Conservation (phyloP, 2,797 vertebrate species). For the Pseudochaenichthys georgianus region DNA sequence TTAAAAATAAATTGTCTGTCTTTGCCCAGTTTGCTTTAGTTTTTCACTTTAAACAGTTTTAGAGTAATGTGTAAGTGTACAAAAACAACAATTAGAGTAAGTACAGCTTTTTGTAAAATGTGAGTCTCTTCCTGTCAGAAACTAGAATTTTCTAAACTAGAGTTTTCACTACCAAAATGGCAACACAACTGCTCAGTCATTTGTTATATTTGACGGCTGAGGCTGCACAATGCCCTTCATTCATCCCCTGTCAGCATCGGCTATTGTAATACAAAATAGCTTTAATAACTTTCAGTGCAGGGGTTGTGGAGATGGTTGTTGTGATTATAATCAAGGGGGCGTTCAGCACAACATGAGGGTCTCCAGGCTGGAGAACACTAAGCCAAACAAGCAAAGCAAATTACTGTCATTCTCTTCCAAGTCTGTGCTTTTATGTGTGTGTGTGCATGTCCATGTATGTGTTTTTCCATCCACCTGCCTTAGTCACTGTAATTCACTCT, state of each 20-base stretch:
- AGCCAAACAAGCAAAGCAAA: slow-evolving; percentile 57
- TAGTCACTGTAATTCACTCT: slow-evolving; percentile 40
- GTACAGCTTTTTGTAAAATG: background rate
- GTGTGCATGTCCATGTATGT: background rate
- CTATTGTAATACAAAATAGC: slow-evolving; percentile 59
- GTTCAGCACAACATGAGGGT: slow-evolving; percentile 48
- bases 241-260: slow-evolving; percentile 41
- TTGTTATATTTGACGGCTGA: slow-evolving; percentile 21
- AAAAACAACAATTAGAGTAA: background rate
- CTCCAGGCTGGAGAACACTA: slow-evolving; percentile 50
- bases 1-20: background rate
- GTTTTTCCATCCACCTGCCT: background rate
- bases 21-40: background rate
- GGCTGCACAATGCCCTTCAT: slow-evolving; percentile 37
- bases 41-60: background rate
- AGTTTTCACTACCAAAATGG: slow-evolving; percentile 4
- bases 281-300: slow-evolving; percentile 64
- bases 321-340: slow-evolving; percentile 27
- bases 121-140: background rate
- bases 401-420: slow-evolving; percentile 55
- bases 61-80: background rate
- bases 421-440: slow-evolving; percentile 1
- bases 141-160: background rate
- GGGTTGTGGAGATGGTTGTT: slow-evolving; percentile 35
- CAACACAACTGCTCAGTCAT: slow-evolving; percentile 1